These are phyloP conservation scores for Mesorhabditis spiculigera DNA, from an alignment of 2,888 invertebrate species.

Conservation along the genomic window DNA sequence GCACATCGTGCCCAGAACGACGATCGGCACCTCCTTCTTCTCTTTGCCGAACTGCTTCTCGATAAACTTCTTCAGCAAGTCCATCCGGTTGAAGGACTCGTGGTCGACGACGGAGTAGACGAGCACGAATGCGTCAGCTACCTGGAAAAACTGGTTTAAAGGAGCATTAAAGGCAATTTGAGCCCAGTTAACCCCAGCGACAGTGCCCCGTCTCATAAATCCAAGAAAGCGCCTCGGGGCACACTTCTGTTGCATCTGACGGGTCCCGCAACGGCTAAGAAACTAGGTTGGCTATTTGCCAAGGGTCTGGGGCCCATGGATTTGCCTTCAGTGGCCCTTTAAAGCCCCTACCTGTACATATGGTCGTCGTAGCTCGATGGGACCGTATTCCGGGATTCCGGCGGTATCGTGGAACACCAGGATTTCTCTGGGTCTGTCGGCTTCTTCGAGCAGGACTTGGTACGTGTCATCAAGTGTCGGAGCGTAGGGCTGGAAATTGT, in stretches of 20 bases:
- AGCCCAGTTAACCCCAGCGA: too few relatives aligned
- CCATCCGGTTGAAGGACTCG: conserved; percentile 82
- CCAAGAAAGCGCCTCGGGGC: too few relatives aligned
- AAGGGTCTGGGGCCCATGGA: too few relatives aligned
- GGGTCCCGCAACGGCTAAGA: too few relatives aligned
- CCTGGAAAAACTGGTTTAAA: conserved; percentile 22
- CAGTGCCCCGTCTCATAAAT: too few relatives aligned
- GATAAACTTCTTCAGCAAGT: conserved; percentile 87
- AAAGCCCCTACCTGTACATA: conserved; percentile 72
- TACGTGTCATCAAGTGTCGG: conserved; percentile 96
- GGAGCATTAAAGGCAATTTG: too few relatives aligned
- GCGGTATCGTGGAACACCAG: conserved; percentile 94
- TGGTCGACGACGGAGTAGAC: conserved; percentile 85
- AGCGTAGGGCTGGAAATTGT: conserved; percentile 69
- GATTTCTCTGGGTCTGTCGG: conserved; percentile 68
- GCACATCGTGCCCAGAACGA: conserved; percentile 73
- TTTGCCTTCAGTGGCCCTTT: too few relatives aligned
- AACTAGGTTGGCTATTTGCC: too few relatives aligned
- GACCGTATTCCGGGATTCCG: conserved; percentile 69
- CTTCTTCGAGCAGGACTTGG: conserved; percentile 63
- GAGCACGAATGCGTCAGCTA: conserved; percentile 66
- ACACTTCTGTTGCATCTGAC: too few relatives aligned
- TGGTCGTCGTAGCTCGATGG: conserved; percentile 74
- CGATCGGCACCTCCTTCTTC: conserved; percentile 84
- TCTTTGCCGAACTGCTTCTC: conserved; percentile 79